Conservation (phyloP, 1,140 invertebrate genomes). For the Caenorhabditis briggsae region DNA sequence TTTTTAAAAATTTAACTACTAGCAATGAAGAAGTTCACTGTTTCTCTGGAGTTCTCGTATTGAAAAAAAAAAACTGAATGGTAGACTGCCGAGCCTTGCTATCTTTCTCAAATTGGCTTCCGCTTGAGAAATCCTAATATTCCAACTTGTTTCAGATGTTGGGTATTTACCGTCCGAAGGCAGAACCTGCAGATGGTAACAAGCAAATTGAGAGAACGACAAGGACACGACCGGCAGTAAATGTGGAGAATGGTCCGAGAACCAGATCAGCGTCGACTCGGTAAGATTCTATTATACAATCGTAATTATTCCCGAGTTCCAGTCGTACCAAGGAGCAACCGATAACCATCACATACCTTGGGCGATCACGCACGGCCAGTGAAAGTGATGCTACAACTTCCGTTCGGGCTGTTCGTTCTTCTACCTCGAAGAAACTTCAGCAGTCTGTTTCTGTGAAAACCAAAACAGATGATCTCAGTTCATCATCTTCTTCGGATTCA, state of each 20-base stretch:
- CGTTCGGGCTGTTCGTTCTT: not conserved
- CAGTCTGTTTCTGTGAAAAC: not conserved
- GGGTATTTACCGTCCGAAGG: not conserved
- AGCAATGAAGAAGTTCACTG: too few species aligned
- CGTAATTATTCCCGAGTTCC: not conserved
- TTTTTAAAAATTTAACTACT: too few species aligned
- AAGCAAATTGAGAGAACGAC: not conserved
- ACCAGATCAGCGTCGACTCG: slow-evolving; percentile 3
- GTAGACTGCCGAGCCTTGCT: too few species aligned
- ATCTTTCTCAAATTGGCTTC: too few species aligned
- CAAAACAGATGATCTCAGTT: not conserved
- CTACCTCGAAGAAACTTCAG: not conserved
- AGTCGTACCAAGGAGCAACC: not conserved
- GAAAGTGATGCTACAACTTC: not conserved
- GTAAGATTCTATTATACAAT: not conserved
- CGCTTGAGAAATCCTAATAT: too few species aligned
- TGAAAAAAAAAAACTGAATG: too few species aligned
- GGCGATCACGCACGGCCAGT: not conserved
- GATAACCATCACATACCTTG: not conserved
- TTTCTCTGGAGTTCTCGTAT: too few species aligned
- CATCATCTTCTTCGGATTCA: not conserved
- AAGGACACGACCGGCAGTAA: not conserved
- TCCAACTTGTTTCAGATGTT: not conserved
- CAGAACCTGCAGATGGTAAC: not conserved
- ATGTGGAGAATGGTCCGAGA: not conserved